Conservation (phyloP, 2,888 invertebrate species). For the Drosophila bunnanda region DNA sequence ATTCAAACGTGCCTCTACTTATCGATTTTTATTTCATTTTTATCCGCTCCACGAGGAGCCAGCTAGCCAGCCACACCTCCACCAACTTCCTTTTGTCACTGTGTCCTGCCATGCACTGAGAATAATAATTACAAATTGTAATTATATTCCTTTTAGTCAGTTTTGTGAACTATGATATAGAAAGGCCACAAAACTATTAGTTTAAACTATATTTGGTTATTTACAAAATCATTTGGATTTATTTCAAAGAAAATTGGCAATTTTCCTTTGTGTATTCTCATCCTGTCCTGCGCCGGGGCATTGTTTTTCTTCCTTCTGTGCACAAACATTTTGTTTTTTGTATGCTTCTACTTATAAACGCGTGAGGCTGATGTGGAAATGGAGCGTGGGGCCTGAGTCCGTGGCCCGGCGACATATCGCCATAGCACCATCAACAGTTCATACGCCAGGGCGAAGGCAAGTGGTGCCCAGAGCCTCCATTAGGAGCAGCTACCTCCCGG, state of each 20-base stretch:
- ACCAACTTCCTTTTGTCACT: constrained; percentile 37
- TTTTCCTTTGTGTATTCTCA: constrained; percentile 42
- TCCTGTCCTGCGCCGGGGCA: constrained; percentile 43
- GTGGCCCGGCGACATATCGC: constrained; percentile 78
- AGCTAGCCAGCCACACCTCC: constrained; percentile 14
- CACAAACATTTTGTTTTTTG: constrained; percentile 73
- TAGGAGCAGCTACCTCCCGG: background rate
- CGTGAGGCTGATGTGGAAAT: constrained; percentile 31
- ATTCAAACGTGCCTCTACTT: constrained; percentile 78
- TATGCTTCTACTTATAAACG: constrained; percentile 68
- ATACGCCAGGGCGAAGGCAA: constrained; percentile 43
- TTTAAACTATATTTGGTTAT: background rate
- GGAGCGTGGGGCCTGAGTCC: constrained; percentile 30
- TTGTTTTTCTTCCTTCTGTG: constrained; percentile 70
- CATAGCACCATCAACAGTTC: constrained; percentile 80
- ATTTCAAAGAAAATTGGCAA: constrained; percentile 41
- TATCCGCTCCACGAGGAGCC: constrained; percentile 63
- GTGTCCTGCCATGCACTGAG: constrained; percentile 29
- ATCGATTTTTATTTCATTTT: constrained; percentile 82
- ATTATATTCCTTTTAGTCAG: no score
- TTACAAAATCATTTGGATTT: background rate
- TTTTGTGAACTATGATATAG: no score
- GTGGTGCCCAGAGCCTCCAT: constrained; percentile 22
- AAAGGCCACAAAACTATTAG: no score
- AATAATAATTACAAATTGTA: background rate